Evolutionary conservation across 2,113 vertebrate species (phyloP).

Genomic region (Pleuronectes platessa): DNA sequence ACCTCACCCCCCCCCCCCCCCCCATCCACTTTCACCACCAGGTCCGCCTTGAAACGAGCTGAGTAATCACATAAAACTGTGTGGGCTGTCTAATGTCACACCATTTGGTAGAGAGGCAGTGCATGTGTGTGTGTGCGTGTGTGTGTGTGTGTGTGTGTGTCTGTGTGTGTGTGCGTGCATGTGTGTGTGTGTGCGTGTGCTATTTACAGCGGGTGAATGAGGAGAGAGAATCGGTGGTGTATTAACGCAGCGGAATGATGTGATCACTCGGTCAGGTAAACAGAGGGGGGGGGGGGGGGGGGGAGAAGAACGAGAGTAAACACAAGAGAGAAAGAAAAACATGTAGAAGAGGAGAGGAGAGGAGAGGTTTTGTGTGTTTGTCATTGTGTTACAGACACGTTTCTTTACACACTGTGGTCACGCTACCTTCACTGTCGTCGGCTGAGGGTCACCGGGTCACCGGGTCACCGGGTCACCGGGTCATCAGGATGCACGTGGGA

Average conservation of each 20-base stretch:
- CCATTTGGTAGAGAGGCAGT: not conserved
- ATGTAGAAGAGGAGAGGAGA: too few species aligned
- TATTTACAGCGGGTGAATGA: conserved; percentile 34
- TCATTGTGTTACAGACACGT: not conserved
- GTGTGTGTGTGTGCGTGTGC: conserved; percentile 14
- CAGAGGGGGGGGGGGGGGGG: not conserved
- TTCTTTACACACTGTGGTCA: too few species aligned
- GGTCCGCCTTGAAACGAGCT: conserved; percentile 37
- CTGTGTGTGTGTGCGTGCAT: conserved; percentile 2
- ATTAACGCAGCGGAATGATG: conserved; percentile 43
- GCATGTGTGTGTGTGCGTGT: conserved; percentile 3
- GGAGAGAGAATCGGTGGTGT: conserved; percentile 4
- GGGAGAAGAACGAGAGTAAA: accelerated
- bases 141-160: conserved; percentile 4
- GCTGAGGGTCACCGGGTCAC: not conserved
- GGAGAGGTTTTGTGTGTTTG: not conserved
- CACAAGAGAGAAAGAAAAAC: too few species aligned
- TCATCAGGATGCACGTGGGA: not conserved
- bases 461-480: too few species aligned
- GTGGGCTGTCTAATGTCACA: conserved; percentile 30
- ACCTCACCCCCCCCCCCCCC: not conserved
- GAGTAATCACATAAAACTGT: conserved; percentile 21
- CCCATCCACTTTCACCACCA: conserved; percentile 8
- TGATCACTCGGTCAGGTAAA: conserved; percentile 41
- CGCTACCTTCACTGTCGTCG: conserved; percentile 9